Conservation (phyloP, 2,113 vertebrate species). For the Catagonus wagneri region DNA sequence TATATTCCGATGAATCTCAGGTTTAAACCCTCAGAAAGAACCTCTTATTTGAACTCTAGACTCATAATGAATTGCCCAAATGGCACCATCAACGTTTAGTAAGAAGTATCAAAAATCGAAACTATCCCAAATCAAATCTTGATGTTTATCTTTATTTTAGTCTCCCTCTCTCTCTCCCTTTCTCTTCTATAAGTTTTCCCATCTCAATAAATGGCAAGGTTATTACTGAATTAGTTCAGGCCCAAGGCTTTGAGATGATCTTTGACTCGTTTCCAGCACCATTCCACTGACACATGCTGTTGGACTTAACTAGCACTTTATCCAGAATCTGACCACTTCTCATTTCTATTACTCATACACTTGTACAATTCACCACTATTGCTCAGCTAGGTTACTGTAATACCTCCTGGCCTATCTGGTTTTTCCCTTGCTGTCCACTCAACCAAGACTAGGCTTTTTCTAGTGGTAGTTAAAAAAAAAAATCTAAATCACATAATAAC, state of each 20-base stretch:
- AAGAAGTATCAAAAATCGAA: not conserved
- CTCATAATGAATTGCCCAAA: not conserved
- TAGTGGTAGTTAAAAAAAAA: not conserved
- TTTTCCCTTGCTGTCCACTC: not conserved
- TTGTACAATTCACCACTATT: not conserved
- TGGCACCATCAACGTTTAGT: not conserved
- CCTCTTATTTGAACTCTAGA: not conserved
- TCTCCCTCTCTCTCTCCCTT: accelerated
- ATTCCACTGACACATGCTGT: not conserved
- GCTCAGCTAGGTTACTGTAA: not conserved
- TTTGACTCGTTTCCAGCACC: not conserved
- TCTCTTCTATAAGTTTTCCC: not conserved
- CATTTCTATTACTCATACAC: not conserved
- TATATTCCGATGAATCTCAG: not conserved
- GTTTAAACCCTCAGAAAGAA: not conserved
- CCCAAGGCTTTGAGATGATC: not conserved
- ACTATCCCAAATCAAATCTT: not conserved
- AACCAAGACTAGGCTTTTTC: not conserved
- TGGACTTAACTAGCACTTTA: not conserved
- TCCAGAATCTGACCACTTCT: not conserved
- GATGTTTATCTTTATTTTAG: not conserved
- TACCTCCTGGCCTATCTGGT: not conserved
- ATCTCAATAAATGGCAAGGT: not conserved
- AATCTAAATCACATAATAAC: not conserved
- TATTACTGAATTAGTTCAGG: not conserved